Conservation (phyloP, 2,888 invertebrate species). For the Phyto melanocephala region DNA sequence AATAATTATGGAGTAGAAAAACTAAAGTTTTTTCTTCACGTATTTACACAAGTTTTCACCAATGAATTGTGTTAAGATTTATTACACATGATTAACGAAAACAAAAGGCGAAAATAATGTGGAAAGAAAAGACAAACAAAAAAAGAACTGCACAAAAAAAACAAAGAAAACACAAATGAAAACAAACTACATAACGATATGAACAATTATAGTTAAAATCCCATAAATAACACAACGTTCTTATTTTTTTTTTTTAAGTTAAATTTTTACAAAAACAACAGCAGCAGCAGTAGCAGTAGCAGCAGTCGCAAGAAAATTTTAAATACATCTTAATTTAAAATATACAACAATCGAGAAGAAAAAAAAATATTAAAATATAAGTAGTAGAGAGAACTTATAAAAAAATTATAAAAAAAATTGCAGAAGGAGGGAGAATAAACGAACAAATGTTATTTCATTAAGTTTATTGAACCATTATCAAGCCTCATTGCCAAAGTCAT, state of each 20-base stretch:
- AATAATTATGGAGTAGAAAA: too few relatives aligned
- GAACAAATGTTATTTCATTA: constrained; percentile 58
- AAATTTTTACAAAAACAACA: not conserved
- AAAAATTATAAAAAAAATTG: not conserved
- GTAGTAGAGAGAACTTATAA: not conserved
- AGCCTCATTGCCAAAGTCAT: constrained; percentile 64
- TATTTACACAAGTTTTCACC: not conserved
- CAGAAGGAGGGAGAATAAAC: not conserved
- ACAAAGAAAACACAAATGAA: not conserved
- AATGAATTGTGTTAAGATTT: constrained; percentile 22
- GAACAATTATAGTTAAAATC: not conserved
- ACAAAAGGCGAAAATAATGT: constrained; percentile 15
- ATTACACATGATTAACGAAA: constrained; percentile 23
- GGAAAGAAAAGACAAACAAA: not conserved
- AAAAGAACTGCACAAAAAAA: not conserved
- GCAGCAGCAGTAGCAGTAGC: not conserved
- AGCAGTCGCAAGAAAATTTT: not conserved
- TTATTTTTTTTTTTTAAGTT: not conserved
- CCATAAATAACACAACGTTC: not conserved
- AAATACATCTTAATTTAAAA: constrained; percentile 20
- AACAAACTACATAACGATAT: not conserved
- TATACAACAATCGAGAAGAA: not conserved
- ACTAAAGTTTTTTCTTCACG: not conserved
- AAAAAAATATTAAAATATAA: not conserved
- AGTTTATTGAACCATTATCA: constrained; percentile 64